phyloP scores from a whole-genome alignment of 2,888 invertebrate species.

The Philonicus albiceps region DNA sequence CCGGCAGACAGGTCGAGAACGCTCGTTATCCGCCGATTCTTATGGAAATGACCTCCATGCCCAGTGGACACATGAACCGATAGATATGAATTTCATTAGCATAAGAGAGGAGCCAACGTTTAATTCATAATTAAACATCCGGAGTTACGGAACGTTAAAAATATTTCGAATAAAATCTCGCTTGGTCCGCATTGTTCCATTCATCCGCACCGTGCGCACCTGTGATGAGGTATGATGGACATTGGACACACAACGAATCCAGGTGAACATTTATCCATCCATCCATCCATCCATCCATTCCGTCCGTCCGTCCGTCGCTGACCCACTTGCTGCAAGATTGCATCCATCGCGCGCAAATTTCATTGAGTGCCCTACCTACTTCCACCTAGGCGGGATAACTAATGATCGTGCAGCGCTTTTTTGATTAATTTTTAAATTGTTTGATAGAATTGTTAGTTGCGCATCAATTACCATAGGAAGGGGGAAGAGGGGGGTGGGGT shows the following conservation, averaged over 20 bases:
- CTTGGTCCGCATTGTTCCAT: slow-evolving; percentile 7
- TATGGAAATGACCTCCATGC: slow-evolving; percentile 20
- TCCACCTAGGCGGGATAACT: slow-evolving; percentile 41
- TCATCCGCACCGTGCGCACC: neutral
- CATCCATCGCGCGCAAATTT: neutral
- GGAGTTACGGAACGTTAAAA: slow-evolving; percentile 38
- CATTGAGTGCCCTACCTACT: slow-evolving; percentile 31
- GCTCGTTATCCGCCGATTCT: slow-evolving; percentile 12
- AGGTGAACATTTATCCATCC: slow-evolving; percentile 10
- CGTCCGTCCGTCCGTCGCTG: neutral
- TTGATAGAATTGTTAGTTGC: slow-evolving; percentile 37
- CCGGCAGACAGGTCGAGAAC: neutral
- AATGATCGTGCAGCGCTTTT: slow-evolving; percentile 26
- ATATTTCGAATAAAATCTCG: slow-evolving; percentile 37
- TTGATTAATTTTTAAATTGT: slow-evolving; percentile 39
- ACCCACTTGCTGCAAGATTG: slow-evolving; percentile 34
- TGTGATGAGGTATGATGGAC: neutral
- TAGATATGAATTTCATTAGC: slow-evolving; percentile 23
- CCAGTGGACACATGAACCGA: slow-evolving; percentile 21
- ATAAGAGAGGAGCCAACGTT: slow-evolving; percentile 12
- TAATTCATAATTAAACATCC: slow-evolving; percentile 41
- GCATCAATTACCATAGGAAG: neutral
- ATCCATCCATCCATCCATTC: neutral
- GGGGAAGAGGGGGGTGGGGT: neutral
- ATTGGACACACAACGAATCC: neutral